These are phyloP conservation scores for Atrina japonica DNA, from an alignment of 2,888 invertebrate species.

Conservation along the genomic window DNA sequence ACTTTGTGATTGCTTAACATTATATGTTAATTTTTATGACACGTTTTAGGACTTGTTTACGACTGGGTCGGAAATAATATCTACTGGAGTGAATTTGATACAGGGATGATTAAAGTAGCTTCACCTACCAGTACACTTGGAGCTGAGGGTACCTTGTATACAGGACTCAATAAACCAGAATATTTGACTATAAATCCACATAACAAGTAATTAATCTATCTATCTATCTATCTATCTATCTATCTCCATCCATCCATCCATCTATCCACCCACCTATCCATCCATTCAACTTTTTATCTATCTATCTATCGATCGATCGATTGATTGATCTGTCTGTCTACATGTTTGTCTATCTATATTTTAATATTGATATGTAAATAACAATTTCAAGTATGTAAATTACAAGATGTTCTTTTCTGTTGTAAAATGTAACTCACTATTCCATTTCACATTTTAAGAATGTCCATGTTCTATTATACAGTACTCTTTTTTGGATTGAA, in stretches of 20 bases:
- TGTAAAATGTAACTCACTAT: too few relatives aligned
- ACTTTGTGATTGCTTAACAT: background rate
- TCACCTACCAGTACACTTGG: background rate
- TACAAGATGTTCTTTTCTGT: too few relatives aligned
- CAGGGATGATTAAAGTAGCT: constrained; percentile 20
- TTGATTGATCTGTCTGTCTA: too few relatives aligned
- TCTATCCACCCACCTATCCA: too few relatives aligned
- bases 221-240: too few relatives aligned
- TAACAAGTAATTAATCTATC: constrained; percentile 8
- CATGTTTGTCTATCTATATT: too few relatives aligned
- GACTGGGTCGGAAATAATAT: constrained; percentile 21
- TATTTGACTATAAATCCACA: constrained; percentile 17
- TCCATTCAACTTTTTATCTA: too few relatives aligned
- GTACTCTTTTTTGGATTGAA: constrained; percentile 18
- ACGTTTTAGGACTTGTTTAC: constrained; percentile 14
- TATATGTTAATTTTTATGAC: background rate
- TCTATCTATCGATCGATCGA: too few relatives aligned
- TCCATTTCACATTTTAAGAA: too few relatives aligned
- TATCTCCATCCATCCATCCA: too few relatives aligned
- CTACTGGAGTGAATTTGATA: constrained; percentile 13
- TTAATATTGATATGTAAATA: too few relatives aligned
- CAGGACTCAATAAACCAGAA: constrained; percentile 9
- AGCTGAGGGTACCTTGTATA: background rate
- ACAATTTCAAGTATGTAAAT: too few relatives aligned
- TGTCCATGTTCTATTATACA: background rate